phyloP scores from a whole-genome alignment of 2,797 vertebrate species.

The Helarctos malayanus region DNA sequence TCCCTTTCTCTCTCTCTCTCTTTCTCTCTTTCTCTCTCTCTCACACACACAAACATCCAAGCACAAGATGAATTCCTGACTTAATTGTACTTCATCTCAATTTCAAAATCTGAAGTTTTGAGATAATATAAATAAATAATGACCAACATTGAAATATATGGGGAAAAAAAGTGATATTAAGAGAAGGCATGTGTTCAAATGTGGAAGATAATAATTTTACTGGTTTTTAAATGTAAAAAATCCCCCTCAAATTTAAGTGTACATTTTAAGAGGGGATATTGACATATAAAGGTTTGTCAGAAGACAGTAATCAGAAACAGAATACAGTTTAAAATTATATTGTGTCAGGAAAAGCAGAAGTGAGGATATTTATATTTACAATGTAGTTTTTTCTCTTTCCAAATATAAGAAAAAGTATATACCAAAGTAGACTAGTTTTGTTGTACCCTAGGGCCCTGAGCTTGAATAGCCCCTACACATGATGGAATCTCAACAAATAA shows the following conservation, averaged over 20 bases:
- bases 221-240: slow-evolving; percentile 59
- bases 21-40: background rate
- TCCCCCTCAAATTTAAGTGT: background rate
- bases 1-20: background rate
- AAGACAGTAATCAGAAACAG: slow-evolving; percentile 43
- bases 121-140: slow-evolving; percentile 6
- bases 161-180: slow-evolving; percentile 56
- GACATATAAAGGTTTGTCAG: slow-evolving; percentile 45
- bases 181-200: slow-evolving; percentile 64
- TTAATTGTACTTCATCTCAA: background rate
- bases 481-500: slow-evolving; percentile 14
- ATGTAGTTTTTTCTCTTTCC: background rate
- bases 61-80: background rate
- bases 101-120: background rate
- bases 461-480: background rate
- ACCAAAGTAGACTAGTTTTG: background rate
- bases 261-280: slow-evolving; percentile 55
- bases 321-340: slow-evolving; percentile 56
- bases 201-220: slow-evolving; percentile 62
- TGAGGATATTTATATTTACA: slow-evolving; percentile 43
- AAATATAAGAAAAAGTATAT: background rate
- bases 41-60: background rate
- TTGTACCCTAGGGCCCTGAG: background rate
- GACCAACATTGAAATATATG: background rate
- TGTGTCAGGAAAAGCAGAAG: slow-evolving; percentile 44